Evolutionary conservation across 2,113 vertebrate species (phyloP).

Genomic region (Patagioenas fasciata): DNA sequence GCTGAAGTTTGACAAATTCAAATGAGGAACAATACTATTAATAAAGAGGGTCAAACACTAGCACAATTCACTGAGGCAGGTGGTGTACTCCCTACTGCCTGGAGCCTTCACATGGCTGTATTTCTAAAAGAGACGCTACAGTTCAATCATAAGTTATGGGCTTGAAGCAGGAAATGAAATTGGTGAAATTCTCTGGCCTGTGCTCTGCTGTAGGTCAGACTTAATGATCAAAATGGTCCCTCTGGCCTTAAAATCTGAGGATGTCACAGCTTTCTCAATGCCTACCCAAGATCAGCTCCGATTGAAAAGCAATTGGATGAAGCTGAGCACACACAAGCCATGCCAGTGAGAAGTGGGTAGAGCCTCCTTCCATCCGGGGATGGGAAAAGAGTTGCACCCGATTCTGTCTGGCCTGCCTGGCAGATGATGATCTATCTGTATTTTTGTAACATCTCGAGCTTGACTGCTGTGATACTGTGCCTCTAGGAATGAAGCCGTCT

Average conservation of each 20-base stretch:
- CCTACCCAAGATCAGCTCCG: not conserved
- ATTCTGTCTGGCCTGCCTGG: constrained; percentile 19
- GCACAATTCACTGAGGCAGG: constrained; percentile 14
- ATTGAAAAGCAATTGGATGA: constrained; percentile 30
- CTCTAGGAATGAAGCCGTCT: constrained; percentile 65
- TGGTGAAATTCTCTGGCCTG: constrained; percentile 45
- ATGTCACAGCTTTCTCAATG: not conserved
- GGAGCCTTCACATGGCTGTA: not conserved
- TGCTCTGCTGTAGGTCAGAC: constrained; percentile 46
- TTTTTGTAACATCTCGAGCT: constrained; percentile 63
- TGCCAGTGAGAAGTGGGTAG: not conserved
- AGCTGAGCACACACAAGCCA: not conserved
- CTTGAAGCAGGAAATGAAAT: constrained; percentile 34
- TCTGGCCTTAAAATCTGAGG: constrained; percentile 47
- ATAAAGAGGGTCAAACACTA: constrained; percentile 36
- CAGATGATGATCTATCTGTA: constrained; percentile 62
- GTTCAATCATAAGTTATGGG: constrained; percentile 33
- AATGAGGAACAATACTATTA: constrained; percentile 46
- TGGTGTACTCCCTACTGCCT: not conserved
- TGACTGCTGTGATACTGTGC: constrained; percentile 61
- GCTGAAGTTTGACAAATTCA: constrained; percentile 66
- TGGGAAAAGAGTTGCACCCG: constrained; percentile 14
- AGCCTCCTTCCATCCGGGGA: constrained; percentile 3
- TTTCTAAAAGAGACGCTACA: not conserved
- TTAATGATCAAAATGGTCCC: constrained; percentile 54